Evolutionary conservation across 2,888 invertebrate species (phyloP).

Genomic region (Laothoe populi): DNA sequence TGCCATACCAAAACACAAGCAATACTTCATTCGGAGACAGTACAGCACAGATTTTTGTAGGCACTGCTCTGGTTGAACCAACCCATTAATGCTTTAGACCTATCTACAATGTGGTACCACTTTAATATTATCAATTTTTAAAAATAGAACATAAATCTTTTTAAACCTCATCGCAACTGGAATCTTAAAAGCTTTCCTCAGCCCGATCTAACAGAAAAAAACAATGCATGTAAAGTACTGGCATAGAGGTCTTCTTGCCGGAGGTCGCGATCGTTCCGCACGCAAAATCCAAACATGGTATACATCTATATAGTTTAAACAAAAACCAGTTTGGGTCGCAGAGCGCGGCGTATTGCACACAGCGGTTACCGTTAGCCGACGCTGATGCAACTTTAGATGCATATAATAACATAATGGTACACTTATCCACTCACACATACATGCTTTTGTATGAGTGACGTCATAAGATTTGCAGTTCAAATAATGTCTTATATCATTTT

Average conservation of each 20-base stretch:
- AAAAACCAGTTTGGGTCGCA: conserved; percentile 67
- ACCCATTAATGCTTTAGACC: too few species aligned
- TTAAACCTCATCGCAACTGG: too few species aligned
- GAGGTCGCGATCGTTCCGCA: conserved; percentile 25
- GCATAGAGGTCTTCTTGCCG: conserved; percentile 16
- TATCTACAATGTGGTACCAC: too few species aligned
- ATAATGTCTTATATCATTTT: background rate
- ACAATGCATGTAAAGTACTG: conserved; percentile 30
- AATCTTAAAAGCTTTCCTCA: background rate
- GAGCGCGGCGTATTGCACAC: conserved; percentile 70
- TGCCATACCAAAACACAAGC: too few species aligned
- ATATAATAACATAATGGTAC: conserved; percentile 80
- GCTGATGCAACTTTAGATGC: conserved; percentile 80
- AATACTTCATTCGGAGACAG: too few species aligned
- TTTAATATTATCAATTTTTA: background rate
- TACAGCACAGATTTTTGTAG: too few species aligned
- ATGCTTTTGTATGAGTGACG: background rate
- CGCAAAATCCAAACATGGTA: conserved; percentile 41
- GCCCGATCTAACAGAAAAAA: conserved; percentile 36
- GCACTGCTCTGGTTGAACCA: too few species aligned
- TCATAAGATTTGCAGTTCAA: background rate
- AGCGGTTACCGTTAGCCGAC: conserved; percentile 69
- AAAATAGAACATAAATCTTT: background rate
- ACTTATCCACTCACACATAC: conserved; percentile 52
- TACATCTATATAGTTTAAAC: conserved; percentile 50